Percentiles rank a stretch among this genome's conserved stretches.
Evolutionary conservation across 1,140 invertebrate species (phyloP).

Genomic region (Coenobita brevimanus): DNA sequence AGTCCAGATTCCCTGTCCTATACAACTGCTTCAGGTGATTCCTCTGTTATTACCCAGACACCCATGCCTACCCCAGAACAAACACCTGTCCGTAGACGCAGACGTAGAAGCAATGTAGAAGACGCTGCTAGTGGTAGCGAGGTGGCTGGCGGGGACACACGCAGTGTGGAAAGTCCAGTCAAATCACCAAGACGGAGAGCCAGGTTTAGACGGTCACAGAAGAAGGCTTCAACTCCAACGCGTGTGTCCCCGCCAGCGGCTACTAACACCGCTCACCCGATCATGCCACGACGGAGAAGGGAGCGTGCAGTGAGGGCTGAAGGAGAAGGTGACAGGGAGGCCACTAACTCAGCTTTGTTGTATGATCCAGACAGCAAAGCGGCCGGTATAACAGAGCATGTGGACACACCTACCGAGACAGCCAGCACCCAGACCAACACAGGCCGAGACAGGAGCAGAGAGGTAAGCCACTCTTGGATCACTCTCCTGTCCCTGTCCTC

Average conservation of each 20-base stretch:
- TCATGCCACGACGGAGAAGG: not conserved
- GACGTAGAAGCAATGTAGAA: not conserved
- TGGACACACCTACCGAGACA: not conserved
- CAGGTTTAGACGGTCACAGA: not conserved
- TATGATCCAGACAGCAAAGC: constrained; percentile 50
- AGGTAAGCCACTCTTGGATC: constrained; percentile 39
- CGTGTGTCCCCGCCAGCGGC: not conserved
- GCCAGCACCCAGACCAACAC: constrained; percentile 1
- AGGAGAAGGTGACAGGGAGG: not conserved
- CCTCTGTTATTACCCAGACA: too few species aligned
- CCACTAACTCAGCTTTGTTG: constrained; percentile 52
- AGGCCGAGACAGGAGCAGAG: constrained; percentile 12
- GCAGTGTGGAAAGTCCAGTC: not conserved
- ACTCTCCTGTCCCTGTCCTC: constrained; percentile 7
- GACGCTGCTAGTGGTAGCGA: not conserved
- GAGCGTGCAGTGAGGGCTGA: constrained; percentile 6
- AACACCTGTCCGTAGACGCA: not conserved
- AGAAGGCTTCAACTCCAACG: not conserved
- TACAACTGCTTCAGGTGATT: not conserved
- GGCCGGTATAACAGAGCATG: constrained; percentile 30
- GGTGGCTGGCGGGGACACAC: not conserved
- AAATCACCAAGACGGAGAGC: not conserved
- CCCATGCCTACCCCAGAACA: not conserved
- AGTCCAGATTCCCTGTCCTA: too few species aligned
- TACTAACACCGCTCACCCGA: constrained; percentile 6